A percentile compares a stretch with the other conserved stretches of the same genome.
phyloP scores from a whole-genome alignment of 2,888 invertebrate species.

The Petrolisthes manimaculis region DNA sequence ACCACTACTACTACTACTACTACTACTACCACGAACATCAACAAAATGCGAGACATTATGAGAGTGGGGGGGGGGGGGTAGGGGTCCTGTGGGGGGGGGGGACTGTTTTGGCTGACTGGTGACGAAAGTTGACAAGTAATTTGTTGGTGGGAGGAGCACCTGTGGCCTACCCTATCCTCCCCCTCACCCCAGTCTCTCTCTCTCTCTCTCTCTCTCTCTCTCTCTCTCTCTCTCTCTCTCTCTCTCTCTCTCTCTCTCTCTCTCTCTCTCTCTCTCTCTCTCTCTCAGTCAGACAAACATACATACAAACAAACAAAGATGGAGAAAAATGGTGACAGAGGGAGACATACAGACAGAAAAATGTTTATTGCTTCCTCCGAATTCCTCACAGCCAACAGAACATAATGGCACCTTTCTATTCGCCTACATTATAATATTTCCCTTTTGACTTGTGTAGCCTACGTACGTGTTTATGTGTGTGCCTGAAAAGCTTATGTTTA shows the following conservation, averaged over 20 bases:
- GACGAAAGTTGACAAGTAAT: background rate
- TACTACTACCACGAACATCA: background rate
- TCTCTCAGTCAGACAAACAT: background rate
- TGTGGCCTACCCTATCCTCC: background rate
- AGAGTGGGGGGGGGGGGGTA: background rate
- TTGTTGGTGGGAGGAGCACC: background rate
- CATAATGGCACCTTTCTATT: too few relatives aligned
- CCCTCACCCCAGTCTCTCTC: background rate
- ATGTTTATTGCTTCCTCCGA: background rate
- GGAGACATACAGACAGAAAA: background rate
- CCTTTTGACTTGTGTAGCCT: too few relatives aligned
- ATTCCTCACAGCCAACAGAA: background rate
- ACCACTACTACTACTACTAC: background rate
- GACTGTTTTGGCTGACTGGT: background rate
- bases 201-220: conserved; percentile 19
- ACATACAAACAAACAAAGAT: background rate
- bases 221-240: conserved; percentile 12
- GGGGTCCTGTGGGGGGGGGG: background rate
- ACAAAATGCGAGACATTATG: background rate
- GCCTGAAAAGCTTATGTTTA: too few relatives aligned
- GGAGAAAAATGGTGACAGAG: background rate
- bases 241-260: conserved; percentile 24
- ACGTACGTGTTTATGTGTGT: too few relatives aligned
- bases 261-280: conserved; percentile 21
- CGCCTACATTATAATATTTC: too few relatives aligned